These are phyloP conservation scores for Oreochromis grahami DNA, from an alignment of 2,797 vertebrate genomes.

Conservation along the genomic window DNA sequence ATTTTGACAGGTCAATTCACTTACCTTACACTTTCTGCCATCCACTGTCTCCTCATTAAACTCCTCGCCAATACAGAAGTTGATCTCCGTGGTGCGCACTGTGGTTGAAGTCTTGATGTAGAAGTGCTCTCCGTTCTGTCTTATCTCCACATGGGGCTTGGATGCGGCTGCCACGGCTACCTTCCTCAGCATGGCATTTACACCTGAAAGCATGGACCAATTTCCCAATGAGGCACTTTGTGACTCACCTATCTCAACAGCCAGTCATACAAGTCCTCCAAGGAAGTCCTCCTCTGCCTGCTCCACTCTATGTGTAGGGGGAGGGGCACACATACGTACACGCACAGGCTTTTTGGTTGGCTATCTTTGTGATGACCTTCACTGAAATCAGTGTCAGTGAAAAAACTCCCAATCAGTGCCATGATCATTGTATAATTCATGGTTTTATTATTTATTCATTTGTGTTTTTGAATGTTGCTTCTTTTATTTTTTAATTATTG, in stretches of 20 bases:
- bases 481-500: neutral
- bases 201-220: conserved; percentile 72
- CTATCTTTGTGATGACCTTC: neutral
- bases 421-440: neutral
- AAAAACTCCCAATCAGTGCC: neutral
- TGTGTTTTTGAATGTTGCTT: neutral
- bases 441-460: neutral
- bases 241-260: neutral
- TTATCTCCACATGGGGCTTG: conserved; percentile 95
- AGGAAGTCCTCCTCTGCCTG: neutral
- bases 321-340: neutral
- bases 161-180: conserved; percentile 91
- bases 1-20: neutral
- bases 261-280: neutral
- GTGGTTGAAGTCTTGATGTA: conserved; percentile 98
- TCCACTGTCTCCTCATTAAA: conserved; percentile 96
- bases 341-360: neutral
- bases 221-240: neutral
- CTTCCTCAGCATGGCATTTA: conserved; percentile 93
- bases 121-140: conserved; percentile 90
- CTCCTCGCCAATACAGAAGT: conserved; percentile 89
- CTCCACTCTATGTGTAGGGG: neutral
- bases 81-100: conserved; percentile 94
- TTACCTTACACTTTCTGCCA: conserved; percentile 93
- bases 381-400: neutral